Base-by-base conservation (phyloP, 2,888 invertebrate genomes). In the Peribatodes rhomboidaria region DNA sequence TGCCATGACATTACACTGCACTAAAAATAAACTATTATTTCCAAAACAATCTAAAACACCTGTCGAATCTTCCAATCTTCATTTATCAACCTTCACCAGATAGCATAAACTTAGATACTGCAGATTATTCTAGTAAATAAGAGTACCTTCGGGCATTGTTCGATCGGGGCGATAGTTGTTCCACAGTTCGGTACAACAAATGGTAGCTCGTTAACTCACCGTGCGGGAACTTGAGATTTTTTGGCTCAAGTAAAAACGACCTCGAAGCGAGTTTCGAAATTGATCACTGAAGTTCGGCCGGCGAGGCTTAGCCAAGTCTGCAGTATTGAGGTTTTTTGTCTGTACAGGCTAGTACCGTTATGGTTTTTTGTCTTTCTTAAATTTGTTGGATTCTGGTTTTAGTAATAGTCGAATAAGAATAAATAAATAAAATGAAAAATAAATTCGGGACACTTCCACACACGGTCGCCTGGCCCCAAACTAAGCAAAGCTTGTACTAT, bases 121-220 rank as follows among this genome's bases (percentile, higher is more conserved):
- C 10, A 7, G 13, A 41, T 2, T 46, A n/a, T 33, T 27, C 16
- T 9, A 10, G 31, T 49, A 49, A 31, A 33, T 33, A 18, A 44
- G 11, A 49, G 0, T 58, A 64, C 57, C 27, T 31, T 58, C 31
- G 37, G 60, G 58, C 44, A 68, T 67, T 70, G 68, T 68, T 68
- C 63, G 65, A 69, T 44, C 61, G 53, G 61, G 61, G 59, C 64
- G 58, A 71, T 72, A 72, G 69, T 70, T 66, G 69, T 69, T 68
- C 39, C 55, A 59, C 53, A 57, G 67, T 64, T 74, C 75, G 33
- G 58, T 49, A 64, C 66, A 69, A 80, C 75, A 80, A 85, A 84
- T 82, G 81, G 73, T 62, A 49, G 73, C 75, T 85, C 85, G 84
- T 85, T 85, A 83, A 76, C 72, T 78, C 71, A 72, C 79, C 72